phyloP scores from a whole-genome alignment of 2,113 vertebrate species.

The Tyto alba region DNA sequence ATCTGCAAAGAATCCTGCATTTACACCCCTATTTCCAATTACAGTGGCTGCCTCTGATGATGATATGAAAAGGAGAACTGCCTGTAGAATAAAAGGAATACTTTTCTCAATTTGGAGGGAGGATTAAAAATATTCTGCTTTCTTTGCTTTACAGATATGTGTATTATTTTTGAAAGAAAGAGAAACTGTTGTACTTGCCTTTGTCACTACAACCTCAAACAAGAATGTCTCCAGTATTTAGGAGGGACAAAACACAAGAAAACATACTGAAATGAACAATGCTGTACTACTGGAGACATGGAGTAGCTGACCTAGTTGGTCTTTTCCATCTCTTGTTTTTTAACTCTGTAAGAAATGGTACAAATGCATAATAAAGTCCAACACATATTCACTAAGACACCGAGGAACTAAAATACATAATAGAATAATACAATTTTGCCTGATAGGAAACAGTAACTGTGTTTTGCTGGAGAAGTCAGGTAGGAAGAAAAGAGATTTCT shows the following conservation, averaged over 20 bases:
- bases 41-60: neutral
- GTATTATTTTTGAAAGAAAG: neutral
- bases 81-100: neutral
- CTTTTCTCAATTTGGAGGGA: neutral
- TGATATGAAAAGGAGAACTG: neutral
- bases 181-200: neutral
- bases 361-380: conserved; percentile 13
- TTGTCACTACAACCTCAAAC: neutral
- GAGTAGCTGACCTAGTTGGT: conserved; percentile 9
- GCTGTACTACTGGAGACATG: neutral
- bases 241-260: neutral
- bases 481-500: conserved; percentile 34
- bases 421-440: neutral
- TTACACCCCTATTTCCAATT: neutral
- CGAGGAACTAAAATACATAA: neutral
- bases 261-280: conserved; percentile 14
- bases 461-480: conserved; percentile 34
- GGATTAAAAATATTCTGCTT: neutral
- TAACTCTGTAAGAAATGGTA: neutral
- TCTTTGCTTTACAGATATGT: neutral
- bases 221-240: neutral
- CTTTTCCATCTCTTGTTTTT: conserved; percentile 31
- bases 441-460: neutral
- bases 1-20: neutral
- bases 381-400: neutral